Conservation (phyloP, 2,888 invertebrate genomes). For the Agrypnus murinus region DNA sequence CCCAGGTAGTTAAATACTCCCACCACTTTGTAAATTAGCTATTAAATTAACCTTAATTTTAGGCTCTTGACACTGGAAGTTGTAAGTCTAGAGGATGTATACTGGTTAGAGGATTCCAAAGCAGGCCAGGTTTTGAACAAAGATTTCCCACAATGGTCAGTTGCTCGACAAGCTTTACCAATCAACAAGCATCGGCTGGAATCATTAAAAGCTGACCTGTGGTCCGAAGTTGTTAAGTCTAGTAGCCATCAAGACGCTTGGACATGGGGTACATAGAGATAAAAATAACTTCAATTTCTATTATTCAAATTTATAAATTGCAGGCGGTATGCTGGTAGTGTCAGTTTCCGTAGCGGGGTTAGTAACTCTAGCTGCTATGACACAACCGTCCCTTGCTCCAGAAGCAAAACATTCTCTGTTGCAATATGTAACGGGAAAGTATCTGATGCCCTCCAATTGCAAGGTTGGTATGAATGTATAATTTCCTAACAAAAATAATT, state of each 20-base stretch:
- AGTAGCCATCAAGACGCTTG: conserved; percentile 92
- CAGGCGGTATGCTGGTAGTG: conserved; percentile 92
- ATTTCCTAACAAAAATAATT: too few relatives aligned
- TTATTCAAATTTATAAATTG: conserved; percentile 35
- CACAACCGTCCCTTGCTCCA: conserved; percentile 91
- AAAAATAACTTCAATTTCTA: neutral
- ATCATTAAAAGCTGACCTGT: conserved; percentile 85
- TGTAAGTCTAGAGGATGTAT: conserved; percentile 90
- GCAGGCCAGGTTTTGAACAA: conserved; percentile 83
- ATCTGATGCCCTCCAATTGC: conserved; percentile 91
- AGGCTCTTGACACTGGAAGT: conserved; percentile 87
- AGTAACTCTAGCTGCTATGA: conserved; percentile 93
- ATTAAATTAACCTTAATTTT: conserved; percentile 75
- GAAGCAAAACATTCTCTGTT: conserved; percentile 92
- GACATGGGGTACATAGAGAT: conserved; percentile 82
- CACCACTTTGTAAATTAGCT: conserved; percentile 71
- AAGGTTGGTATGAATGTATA: conserved; percentile 69
- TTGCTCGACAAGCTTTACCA: conserved; percentile 87
- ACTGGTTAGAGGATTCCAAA: conserved; percentile 90
- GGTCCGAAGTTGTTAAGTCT: conserved; percentile 90
- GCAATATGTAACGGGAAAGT: conserved; percentile 94
- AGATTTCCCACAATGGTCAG: conserved; percentile 86
- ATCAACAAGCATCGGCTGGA: conserved; percentile 87
- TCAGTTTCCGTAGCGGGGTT: conserved; percentile 92
- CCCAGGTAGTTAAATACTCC: conserved; percentile 74